Conservation (phyloP, 2,888 invertebrate species). For the Heteromyza rotundicornis region DNA sequence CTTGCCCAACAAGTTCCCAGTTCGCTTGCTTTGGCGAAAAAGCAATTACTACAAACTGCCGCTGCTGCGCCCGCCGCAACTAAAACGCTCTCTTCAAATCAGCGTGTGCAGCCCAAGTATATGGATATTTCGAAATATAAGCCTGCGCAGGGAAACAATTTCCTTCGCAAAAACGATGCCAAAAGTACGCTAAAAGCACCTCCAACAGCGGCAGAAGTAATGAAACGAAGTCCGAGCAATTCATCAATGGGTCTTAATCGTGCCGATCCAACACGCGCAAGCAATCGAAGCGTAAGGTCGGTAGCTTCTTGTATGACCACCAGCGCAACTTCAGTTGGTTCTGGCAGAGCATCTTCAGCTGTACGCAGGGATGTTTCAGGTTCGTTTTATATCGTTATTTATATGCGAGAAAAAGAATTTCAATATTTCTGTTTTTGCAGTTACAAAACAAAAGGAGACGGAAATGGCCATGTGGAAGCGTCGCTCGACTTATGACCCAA, state of each 20-base stretch:
- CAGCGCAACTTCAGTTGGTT: constrained; percentile 48
- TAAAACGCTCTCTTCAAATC: constrained; percentile 28
- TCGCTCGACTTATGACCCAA: constrained; percentile 93
- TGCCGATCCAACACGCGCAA: constrained; percentile 53
- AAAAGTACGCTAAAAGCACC: constrained; percentile 60
- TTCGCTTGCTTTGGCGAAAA: constrained; percentile 61
- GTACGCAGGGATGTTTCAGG: constrained; percentile 56
- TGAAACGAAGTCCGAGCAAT: constrained; percentile 61
- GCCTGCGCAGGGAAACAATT: constrained; percentile 64
- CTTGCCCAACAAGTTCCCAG: constrained; percentile 60
- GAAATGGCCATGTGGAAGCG: constrained; percentile 96
- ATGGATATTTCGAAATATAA: constrained; percentile 71
- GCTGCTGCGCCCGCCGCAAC: constrained; percentile 33
- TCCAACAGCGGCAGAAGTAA: constrained; percentile 37
- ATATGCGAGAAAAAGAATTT: too few species aligned
- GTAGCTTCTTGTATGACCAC: constrained; percentile 51
- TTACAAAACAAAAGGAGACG: constrained; percentile 74
- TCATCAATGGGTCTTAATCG: constrained; percentile 58
- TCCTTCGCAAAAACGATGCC: constrained; percentile 67
- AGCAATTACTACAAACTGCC: constrained; percentile 59
- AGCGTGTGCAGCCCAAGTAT: constrained; percentile 64
- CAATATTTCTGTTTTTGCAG: constrained; percentile 57
- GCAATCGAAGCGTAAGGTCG: constrained; percentile 60
- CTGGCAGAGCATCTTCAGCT: constrained; percentile 46
- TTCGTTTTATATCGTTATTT: too few species aligned